Base-by-base conservation (phyloP, 2,113 vertebrate genomes). In the Cygnus buccinator region DNA sequence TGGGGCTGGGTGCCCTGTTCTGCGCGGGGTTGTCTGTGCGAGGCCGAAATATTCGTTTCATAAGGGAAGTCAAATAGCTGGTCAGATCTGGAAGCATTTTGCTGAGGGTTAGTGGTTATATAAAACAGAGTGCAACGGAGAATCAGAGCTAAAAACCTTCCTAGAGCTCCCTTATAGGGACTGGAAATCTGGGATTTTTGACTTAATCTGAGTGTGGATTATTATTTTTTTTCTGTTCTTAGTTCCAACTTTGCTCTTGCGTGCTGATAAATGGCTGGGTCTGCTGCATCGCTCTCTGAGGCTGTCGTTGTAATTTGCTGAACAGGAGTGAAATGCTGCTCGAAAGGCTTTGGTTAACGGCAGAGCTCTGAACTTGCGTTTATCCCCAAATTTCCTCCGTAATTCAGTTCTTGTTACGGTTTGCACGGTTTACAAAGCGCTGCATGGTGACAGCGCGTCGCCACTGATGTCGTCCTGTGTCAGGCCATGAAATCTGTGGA, bases 1-100 rank as follows among this genome's bases (percentile, higher is more conserved):
- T 75, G 43, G 73, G 92, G 83, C 73, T 92, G 70, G 66, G 61
- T 86, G 86, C 52, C 6, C 75, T 79, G 58, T 41, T 48, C 72
- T 95, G 93, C 84, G 77, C 95, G 90, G 79, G 52, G 95, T 90
- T 96, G 95, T 93, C 91, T 94, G 73, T 89, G 46, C 62, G 52
- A 86, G 62, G 84, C 73, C 88, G 91, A 90, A 96, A 95, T 76
- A 84, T 92, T 48, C 46, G 2, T 48, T 46, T 22, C 46, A 82
- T 58, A 87, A 76, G 80, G 37, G 94, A 72, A 66, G 48, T 92
- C 84, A 93, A 93, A 84, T 76, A 65, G 54, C 95, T 79, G 80
- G 19, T 79, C 62, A 70, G 84, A 82, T 84, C 92, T 95, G 94
- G 94, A 92, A 95, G 37, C 80, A 18, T 95, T 97, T 93, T 96